Base-by-base conservation (phyloP, 2,113 vertebrate genomes). In the Daphoenositta chrysoptera region DNA sequence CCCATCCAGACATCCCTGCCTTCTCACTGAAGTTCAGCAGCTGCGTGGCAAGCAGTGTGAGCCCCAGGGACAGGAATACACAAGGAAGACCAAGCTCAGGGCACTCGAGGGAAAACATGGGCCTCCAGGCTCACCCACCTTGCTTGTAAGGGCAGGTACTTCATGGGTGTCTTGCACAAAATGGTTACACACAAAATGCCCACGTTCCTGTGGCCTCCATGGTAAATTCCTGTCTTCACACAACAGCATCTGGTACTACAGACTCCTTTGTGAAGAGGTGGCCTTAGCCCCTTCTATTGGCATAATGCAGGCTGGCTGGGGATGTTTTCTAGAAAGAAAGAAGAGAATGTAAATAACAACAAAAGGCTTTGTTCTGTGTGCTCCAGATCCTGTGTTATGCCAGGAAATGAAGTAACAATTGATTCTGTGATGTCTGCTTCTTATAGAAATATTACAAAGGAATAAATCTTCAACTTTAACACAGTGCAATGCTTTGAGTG, bases 41-140 rank as follows among this genome's bases (percentile, higher is more conserved):
- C 70, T 26, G 10, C 1, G 0, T 1, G 16, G 65, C 39, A 35
- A 3, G 24, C 5, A 2, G 17, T 3, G 23, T 0, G 0, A 65
- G 63, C 35, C 61, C 51, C 19, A 4, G 31, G 21, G n/a, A 35
- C 19, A 13, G 6, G 0, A 22, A 45, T 3, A 5, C 27, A 20
- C 7, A 4, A 35, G 35, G 11, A 23, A 22, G 4, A 11, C 9
- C 2, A 5, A 24, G 27, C 33, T 48, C 42, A 17, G 26, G 56
- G 48, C 42, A 11, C 39, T 4, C 0, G 0, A 8, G 69, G 61
- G 47, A 48, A 42, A 35, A 15, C 53, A 0, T 0, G 11, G 45
- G 21, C 26, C 24, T 24, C 23, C 10, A 6, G 70, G 30, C 40
- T 45, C 22, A 6, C 9, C 10, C 0, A 0, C 28, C 48, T 4